Evolutionary conservation across 1,140 invertebrate species (phyloP).

Genomic region (Heliothis subflexa): DNA sequence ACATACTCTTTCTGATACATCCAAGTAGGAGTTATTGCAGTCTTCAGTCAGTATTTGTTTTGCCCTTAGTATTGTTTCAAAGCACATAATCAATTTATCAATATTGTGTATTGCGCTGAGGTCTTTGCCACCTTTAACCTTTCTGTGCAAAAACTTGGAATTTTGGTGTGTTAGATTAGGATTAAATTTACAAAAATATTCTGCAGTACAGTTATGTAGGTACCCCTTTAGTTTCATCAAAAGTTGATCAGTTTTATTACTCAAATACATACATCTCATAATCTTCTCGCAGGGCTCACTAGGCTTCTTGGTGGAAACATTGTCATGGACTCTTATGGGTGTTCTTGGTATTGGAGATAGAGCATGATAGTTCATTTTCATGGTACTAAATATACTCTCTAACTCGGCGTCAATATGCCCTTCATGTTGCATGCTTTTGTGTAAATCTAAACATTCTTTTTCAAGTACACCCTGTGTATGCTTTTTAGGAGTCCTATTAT

Average conservation of each 20-base stretch:
- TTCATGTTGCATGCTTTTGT: slow-evolving; percentile 61
- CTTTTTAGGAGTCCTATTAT: background rate
- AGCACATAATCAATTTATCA: slow-evolving; percentile 1
- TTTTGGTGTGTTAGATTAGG: background rate
- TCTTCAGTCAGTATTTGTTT: slow-evolving; percentile 1
- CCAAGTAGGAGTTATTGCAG: background rate
- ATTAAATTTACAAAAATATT: background rate
- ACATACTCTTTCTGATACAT: background rate
- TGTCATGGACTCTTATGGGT: slow-evolving; percentile 56
- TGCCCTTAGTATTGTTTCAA: slow-evolving; percentile 2
- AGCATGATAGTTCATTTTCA: slow-evolving; percentile 63
- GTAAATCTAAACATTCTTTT: slow-evolving; percentile 63
- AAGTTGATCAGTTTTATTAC: background rate
- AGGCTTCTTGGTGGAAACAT: slow-evolving; percentile 25
- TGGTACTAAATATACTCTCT: slow-evolving; percentile 70
- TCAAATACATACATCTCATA: background rate
- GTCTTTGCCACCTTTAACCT: background rate
- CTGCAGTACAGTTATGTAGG: background rate
- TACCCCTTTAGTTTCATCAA: background rate
- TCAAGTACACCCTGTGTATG: slow-evolving; percentile 39
- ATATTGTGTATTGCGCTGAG: background rate
- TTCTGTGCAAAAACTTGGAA: background rate
- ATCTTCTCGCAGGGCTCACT: slow-evolving; percentile 42
- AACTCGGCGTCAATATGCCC: slow-evolving; percentile 69
- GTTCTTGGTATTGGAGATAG: slow-evolving; percentile 73